A percentile compares a stretch with the other conserved stretches of the same genome.
phyloP scores from a whole-genome alignment of 2,888 invertebrate genomes.

The Oconnorella tubifera region DNA sequence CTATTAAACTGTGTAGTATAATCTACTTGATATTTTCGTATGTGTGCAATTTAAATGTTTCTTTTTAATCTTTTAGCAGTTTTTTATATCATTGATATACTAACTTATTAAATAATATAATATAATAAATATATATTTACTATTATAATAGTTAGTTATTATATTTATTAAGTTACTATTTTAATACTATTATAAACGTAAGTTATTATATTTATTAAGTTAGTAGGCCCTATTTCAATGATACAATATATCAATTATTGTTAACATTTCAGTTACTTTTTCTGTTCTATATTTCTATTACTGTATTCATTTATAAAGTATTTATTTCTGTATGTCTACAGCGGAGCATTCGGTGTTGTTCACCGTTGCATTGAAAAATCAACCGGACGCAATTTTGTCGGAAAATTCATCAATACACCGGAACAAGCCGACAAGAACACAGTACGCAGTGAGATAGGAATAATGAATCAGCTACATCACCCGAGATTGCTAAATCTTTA shows the following conservation, averaged over 20 bases:
- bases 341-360: slow-evolving; percentile 96
- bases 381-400: slow-evolving; percentile 95
- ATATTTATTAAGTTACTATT: too few relatives aligned
- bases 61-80: neutral
- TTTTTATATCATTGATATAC: neutral
- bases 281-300: too few relatives aligned
- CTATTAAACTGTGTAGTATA: too few relatives aligned
- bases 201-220: too few relatives aligned
- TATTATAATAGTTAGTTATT: too few relatives aligned
- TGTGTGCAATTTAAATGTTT: neutral
- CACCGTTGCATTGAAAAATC: slow-evolving; percentile 94
- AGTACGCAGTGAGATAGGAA: slow-evolving; percentile 94
- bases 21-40: neutral
- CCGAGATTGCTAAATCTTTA: slow-evolving; percentile 94
- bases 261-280: too few relatives aligned
- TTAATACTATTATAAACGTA: too few relatives aligned
- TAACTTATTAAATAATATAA: neutral
- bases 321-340: too few relatives aligned
- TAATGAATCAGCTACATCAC: slow-evolving; percentile 98
- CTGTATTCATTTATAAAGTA: too few relatives aligned
- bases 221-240: too few relatives aligned
- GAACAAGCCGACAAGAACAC: slow-evolving; percentile 90
- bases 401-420: slow-evolving; percentile 81
- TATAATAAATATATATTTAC: too few relatives aligned
- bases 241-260: too few relatives aligned